A percentile compares a stretch with the other conserved stretches of the same genome.
phyloP scores from a whole-genome alignment of 1,140 invertebrate species.

The Zaprionus camerounensis region DNA sequence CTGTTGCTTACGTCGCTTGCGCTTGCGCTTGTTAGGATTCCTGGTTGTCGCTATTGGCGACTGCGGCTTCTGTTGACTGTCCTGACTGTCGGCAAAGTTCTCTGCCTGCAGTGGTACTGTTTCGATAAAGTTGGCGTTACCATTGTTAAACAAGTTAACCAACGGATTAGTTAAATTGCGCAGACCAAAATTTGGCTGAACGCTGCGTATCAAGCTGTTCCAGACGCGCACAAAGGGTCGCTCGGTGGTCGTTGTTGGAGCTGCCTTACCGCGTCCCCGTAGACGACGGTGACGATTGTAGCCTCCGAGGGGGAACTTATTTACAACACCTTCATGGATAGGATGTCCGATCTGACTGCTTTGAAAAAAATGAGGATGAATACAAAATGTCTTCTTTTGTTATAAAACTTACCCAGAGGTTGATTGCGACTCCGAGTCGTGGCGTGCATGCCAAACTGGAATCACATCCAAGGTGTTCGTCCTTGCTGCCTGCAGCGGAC shows the following conservation, averaged over 20 bases:
- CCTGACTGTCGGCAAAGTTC: slow-evolving; percentile 6
- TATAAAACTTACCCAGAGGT: slow-evolving; percentile 28
- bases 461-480: slow-evolving; percentile 21
- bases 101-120: slow-evolving; percentile 54
- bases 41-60: slow-evolving; percentile 1
- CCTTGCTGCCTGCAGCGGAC: slow-evolving; percentile 24
- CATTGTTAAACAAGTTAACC: slow-evolving; percentile 70
- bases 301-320: slow-evolving; percentile 17
- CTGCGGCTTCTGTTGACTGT: slow-evolving; percentile 22
- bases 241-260: slow-evolving; percentile 54
- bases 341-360: slow-evolving; percentile 19
- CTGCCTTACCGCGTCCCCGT: slow-evolving; percentile 35
- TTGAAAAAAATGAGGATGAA: not conserved
- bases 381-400: not conserved
- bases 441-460: slow-evolving; percentile 29
- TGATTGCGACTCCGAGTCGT: not conserved
- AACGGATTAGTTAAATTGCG: slow-evolving; percentile 77
- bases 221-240: slow-evolving; percentile 69
- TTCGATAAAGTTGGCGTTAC: slow-evolving; percentile 70
- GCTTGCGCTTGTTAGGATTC: slow-evolving; percentile 60
- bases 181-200: slow-evolving; percentile 60
- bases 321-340: not conserved
- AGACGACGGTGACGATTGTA: slow-evolving; percentile 43
- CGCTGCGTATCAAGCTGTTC: slow-evolving; percentile 75
- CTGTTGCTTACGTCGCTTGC: slow-evolving; percentile 63